Base-by-base conservation (phyloP, 2,888 invertebrate species). In the Cerceris rybyensis region DNA sequence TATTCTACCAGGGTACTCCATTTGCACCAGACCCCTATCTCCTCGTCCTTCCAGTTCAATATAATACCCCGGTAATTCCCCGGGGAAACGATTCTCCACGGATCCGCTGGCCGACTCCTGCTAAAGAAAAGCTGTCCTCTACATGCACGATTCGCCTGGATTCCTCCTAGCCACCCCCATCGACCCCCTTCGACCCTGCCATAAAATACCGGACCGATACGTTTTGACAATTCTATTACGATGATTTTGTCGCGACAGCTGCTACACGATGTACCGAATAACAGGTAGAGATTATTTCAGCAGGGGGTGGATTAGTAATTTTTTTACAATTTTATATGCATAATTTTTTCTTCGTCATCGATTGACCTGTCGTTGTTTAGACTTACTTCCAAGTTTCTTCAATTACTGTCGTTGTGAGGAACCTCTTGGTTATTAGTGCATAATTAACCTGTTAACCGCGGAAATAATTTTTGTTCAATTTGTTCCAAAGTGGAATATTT, bases 191-290 rank as follows among this genome's bases (percentile, higher is more conserved):
- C 88, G 88, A 88, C 89, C 90, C 90, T 28, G 28, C 89, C 89
- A 87, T 91, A 90, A 91, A 92, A 90, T 90, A 92, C 91, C 90
- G 88, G 88, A 88, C 89, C 90, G 90, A 88, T 91, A 91, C 91
- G 86, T 91, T 92, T 92, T 92, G 92, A 92, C 92, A 91, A 92
- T 92, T 92, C 91, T 90, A 92, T 92, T 91, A 90, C 91, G 91
- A 92, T 92, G 91, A 91, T 91, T 90, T 89, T 87, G 83, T 85
- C 89, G 88, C 86, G 86, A 83, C 90, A 90, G 90, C 90, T 90
- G 90, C 88, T 87, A 76, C 88, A 75, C 82, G 66, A 69, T 71
- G 14, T 50, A 28, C 17, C 67, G 50, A 54, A 39, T 52, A 61
- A 65, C 65, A 70, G 66, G 74, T 76, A 55, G 59, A 59, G 57